These are phyloP conservation scores for Melipona bicolor DNA, from an alignment of 2,888 invertebrate species.

Conservation along the genomic window DNA sequence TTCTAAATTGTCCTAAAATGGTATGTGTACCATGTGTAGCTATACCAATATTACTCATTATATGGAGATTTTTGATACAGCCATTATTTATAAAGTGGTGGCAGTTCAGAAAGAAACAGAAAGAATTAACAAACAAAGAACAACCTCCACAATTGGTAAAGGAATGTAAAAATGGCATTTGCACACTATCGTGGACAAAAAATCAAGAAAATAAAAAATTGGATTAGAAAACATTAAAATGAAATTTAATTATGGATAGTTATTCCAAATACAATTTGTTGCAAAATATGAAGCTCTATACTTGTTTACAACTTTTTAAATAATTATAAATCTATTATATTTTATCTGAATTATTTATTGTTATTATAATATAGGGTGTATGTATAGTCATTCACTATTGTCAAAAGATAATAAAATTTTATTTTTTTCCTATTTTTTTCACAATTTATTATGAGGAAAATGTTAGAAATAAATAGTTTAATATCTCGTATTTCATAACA, in stretches of 20 bases:
- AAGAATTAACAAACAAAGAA: conserved; percentile 81
- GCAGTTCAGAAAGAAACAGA: conserved; percentile 91
- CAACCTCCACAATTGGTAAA: conserved; percentile 76
- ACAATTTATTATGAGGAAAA: background rate
- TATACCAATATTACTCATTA: conserved; percentile 91
- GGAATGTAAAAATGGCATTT: conserved; percentile 81
- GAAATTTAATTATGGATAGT: background rate
- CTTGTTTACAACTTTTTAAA: background rate
- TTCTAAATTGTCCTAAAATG: conserved; percentile 84
- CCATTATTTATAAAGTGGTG: conserved; percentile 92
- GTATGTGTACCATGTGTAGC: conserved; percentile 95
- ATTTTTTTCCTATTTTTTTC: background rate
- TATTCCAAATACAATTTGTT: conserved; percentile 16
- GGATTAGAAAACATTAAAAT: conserved; percentile 25
- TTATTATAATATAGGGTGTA: background rate
- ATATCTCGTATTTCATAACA: background rate
- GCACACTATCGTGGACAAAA: conserved; percentile 79
- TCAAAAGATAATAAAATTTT: background rate
- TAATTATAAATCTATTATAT: background rate
- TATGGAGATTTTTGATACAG: conserved; percentile 94
- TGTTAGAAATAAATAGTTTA: background rate
- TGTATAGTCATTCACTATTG: background rate
- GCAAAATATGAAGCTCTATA: background rate
- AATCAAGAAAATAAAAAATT: conserved; percentile 55
- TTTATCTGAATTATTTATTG: background rate